Percentiles rank a stretch among this genome's conserved stretches.
phyloP scores from a whole-genome alignment of 2,797 vertebrate genomes.

The Epinephelus awoara region DNA sequence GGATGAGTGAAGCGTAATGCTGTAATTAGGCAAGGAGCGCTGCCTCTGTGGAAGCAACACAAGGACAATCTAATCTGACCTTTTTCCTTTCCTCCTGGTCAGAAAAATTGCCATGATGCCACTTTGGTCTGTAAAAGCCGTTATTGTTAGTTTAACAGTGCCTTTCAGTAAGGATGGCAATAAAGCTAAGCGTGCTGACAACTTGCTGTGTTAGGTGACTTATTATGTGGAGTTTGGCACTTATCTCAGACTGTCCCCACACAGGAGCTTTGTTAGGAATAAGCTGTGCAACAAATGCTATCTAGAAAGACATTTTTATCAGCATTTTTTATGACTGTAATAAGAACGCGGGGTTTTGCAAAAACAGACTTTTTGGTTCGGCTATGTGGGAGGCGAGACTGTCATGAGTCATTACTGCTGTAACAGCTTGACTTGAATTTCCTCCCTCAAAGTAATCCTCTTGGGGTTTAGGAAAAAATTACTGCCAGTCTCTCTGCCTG shows the following conservation, averaged over 20 bases:
- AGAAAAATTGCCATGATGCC: conserved; percentile 45
- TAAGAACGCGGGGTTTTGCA: conserved; percentile 52
- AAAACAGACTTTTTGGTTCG: conserved; percentile 48
- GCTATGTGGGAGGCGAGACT: conserved; percentile 74
- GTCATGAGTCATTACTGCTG: conserved; percentile 79
- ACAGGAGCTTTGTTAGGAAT: conserved; percentile 34
- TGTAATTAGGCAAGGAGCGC: conserved; percentile 71
- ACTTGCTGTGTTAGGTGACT: conserved; percentile 48
- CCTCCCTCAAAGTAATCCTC: conserved; percentile 79
- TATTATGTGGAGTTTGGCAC: conserved; percentile 53
- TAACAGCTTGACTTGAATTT: conserved; percentile 77
- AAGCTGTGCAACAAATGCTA: conserved; percentile 30
- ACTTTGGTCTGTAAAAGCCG: conserved; percentile 44
- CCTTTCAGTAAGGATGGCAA: conserved; percentile 44
- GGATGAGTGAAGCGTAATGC: conserved; percentile 73
- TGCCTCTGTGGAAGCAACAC: conserved; percentile 48
- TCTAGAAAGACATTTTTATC: conserved; percentile 49
- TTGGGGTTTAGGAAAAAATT: conserved; percentile 75
- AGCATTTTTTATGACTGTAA: conserved; percentile 46
- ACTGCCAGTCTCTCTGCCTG: conserved; percentile 71
- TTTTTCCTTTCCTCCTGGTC: conserved; percentile 45
- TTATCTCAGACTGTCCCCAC: neutral
- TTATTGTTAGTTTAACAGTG: conserved; percentile 54
- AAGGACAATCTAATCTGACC: conserved; percentile 53
- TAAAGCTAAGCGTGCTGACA: conserved; percentile 47